Conservation (phyloP, 2,113 vertebrate genomes). For the Isichthys henryi region DNA sequence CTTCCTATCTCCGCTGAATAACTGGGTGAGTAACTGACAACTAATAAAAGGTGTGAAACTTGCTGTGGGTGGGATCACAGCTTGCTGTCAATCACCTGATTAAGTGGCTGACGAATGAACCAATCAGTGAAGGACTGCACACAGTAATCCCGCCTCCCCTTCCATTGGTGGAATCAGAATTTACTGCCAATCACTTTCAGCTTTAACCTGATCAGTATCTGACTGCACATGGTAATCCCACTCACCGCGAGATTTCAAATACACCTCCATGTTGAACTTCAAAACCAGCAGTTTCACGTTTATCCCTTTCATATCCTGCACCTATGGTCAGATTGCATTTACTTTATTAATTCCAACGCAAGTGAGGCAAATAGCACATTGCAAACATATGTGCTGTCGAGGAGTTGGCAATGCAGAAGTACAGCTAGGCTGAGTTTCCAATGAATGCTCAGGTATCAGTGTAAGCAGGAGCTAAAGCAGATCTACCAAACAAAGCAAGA, state of each 20-base stretch:
- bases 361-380: not conserved
- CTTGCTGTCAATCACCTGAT: not conserved
- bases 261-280: not conserved
- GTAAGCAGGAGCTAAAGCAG: not conserved
- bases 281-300: not conserved
- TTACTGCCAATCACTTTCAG: not conserved
- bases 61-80: not conserved
- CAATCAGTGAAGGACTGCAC: not conserved
- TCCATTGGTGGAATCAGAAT: not conserved
- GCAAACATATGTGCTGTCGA: not conserved
- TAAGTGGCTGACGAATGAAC: not conserved
- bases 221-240: not conserved
- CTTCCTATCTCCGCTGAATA: not conserved
- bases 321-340: conserved; percentile 14
- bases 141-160: not conserved
- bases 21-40: not conserved
- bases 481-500: not conserved
- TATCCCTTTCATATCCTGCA: not conserved
- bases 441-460: not conserved
- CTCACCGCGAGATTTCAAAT: not conserved
- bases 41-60: not conserved
- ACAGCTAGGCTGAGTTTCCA: not conserved
- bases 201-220: not conserved
- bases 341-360: not conserved
- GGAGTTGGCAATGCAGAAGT: not conserved